These are phyloP conservation scores for Drosophila navojoa DNA, from an alignment of 1,140 invertebrate species.

Conservation along the genomic window DNA sequence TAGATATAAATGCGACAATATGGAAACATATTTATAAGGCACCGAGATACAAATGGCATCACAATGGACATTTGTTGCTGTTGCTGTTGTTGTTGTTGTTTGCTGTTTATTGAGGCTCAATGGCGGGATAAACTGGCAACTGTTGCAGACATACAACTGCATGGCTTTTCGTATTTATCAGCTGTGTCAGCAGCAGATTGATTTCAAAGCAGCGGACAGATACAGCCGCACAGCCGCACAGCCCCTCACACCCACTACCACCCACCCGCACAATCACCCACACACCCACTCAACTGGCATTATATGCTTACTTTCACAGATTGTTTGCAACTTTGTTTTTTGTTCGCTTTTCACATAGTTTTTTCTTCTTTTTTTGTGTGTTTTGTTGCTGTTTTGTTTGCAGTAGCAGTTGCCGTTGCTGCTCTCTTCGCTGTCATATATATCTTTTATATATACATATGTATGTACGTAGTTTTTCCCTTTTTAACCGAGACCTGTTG, in stretches of 20 bases:
- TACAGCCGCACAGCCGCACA: conserved; percentile 5
- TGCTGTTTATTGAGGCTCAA: conserved; percentile 43
- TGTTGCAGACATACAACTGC: conserved; percentile 42
- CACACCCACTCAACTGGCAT: conserved; percentile 22
- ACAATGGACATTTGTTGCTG: conserved; percentile 45
- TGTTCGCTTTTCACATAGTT: not conserved
- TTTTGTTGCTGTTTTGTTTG: conserved; percentile 23
- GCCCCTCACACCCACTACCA: not conserved
- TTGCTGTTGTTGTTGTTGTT: not conserved
- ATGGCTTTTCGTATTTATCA: conserved; percentile 49
- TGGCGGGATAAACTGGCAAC: conserved; percentile 44
- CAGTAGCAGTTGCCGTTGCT: conserved; percentile 19
- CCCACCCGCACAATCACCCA: not conserved
- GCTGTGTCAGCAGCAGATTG: conserved; percentile 56
- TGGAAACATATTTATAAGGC: conserved; percentile 52
- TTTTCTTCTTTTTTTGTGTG: not conserved
- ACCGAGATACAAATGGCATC: conserved; percentile 21
- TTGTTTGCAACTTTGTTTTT: conserved; percentile 29
- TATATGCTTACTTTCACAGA: conserved; percentile 55
- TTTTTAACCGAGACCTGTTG: conserved; percentile 46
- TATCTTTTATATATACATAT: conserved; percentile 9
- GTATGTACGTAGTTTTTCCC: conserved; percentile 5
- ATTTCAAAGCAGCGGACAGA: conserved; percentile 47
- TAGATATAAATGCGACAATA: conserved; percentile 33
- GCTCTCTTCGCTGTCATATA: conserved; percentile 37